Evolutionary conservation across 2,113 vertebrate species (phyloP).

Genomic region (Deroptyus accipitrinus): DNA sequence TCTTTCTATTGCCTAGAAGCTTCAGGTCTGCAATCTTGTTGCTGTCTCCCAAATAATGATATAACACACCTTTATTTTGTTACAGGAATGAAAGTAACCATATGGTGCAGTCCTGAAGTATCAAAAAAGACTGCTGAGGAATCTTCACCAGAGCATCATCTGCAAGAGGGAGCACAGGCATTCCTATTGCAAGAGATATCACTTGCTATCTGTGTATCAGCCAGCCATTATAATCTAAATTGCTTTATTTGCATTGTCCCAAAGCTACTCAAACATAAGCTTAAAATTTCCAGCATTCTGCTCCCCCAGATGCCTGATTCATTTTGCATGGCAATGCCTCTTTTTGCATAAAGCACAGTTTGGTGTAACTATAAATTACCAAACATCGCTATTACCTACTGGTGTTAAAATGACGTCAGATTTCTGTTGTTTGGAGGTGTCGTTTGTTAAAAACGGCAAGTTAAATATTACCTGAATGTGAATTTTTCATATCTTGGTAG

Average conservation of each 20-base stretch:
- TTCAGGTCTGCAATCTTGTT: neutral
- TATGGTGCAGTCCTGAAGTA: neutral
- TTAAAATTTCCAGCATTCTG: neutral
- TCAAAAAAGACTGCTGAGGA: neutral
- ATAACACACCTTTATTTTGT: neutral
- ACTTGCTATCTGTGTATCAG: neutral
- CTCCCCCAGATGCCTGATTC: neutral
- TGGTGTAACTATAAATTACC: neutral
- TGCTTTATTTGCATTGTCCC: neutral
- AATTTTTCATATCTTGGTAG: neutral
- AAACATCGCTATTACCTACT: neutral
- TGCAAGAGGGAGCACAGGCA: neutral
- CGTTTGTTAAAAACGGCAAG: neutral
- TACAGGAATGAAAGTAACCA: neutral
- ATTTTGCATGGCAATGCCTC: neutral
- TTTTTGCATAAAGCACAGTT: neutral
- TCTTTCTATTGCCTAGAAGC: neutral
- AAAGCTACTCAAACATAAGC: neutral
- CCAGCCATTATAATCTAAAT: neutral
- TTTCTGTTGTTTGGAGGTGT: neutral
- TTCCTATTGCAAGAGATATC: neutral
- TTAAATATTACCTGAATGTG: neutral
- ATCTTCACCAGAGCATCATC: neutral
- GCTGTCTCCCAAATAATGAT: neutral
- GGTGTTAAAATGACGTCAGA: accelerated